Conservation (phyloP, 2,888 invertebrate species). For the Priocnemis perturbator region DNA sequence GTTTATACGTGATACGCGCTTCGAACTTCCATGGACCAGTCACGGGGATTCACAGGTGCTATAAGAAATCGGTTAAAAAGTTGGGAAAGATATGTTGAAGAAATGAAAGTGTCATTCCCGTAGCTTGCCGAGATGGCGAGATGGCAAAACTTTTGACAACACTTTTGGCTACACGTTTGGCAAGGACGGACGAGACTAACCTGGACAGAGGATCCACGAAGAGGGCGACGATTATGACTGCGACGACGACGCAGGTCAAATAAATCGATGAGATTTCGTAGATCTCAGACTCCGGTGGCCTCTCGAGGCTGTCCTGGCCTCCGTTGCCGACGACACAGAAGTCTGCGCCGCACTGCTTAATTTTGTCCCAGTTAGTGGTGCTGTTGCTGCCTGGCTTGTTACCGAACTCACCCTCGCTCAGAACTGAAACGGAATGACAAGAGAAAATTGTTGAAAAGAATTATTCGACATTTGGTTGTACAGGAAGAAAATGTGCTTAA, state of each 20-base stretch:
- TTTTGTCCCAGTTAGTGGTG: constrained; percentile 73
- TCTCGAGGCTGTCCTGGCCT: constrained; percentile 85
- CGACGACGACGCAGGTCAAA: constrained; percentile 89
- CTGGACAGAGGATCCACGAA: constrained; percentile 94
- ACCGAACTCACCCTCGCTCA: constrained; percentile 86
- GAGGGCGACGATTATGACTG: constrained; percentile 89
- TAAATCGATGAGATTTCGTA: constrained; percentile 94
- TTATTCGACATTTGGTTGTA: too few species aligned
- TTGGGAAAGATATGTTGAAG: constrained; percentile 4
- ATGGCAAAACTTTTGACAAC: too few species aligned
- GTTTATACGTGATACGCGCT: too few species aligned
- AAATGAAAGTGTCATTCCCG: too few species aligned
- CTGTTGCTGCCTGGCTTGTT: constrained; percentile 71
- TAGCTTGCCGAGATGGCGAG: too few species aligned
- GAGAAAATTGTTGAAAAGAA: neutral
- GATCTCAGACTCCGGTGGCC: constrained; percentile 90
- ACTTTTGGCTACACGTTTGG: too few species aligned
- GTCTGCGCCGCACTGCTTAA: constrained; percentile 86
- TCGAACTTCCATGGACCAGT: neutral
- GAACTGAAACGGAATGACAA: neutral
- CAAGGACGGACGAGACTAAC: constrained; percentile 78
- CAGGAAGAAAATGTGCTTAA: too few species aligned
- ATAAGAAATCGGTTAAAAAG: neutral
- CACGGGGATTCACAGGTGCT: constrained; percentile 12
- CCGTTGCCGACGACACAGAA: constrained; percentile 86